A percentile compares a stretch with the other conserved stretches of the same genome.
Evolutionary conservation across 2,113 vertebrate genomes (phyloP).

Genomic region (Ceuthmochares aereus): DNA sequence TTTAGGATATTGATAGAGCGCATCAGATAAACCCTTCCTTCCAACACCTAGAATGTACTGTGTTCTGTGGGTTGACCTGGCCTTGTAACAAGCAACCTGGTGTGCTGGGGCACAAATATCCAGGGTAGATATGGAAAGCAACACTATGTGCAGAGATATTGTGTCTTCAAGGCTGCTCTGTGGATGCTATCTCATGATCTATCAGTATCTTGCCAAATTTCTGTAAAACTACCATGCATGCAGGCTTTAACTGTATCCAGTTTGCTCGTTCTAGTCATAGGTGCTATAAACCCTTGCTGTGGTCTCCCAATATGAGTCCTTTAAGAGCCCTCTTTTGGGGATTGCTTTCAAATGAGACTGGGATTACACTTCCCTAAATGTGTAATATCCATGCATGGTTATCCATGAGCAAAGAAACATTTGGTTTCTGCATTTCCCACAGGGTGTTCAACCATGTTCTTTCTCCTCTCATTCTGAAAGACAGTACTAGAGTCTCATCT

Average conservation of each 20-base stretch:
- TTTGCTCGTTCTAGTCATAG: neutral
- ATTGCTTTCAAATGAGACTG: neutral
- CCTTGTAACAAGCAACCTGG: neutral
- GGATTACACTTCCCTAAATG: neutral
- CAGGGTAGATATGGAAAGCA: no score
- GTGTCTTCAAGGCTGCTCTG: rapidly evolving
- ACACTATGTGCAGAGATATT: rapidly evolving
- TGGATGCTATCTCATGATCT: neutral
- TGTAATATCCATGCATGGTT: rapidly evolving
- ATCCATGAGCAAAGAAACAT: rapidly evolving
- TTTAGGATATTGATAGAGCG: neutral
- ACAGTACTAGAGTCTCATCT: rapidly evolving
- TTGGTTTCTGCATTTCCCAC: neutral
- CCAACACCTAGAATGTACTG: rapidly evolving
- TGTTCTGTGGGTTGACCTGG: neutral
- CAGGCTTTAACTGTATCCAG: rapidly evolving
- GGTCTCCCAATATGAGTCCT: neutral
- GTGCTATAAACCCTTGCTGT: neutral
- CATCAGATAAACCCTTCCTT: neutral
- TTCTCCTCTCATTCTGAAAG: neutral
- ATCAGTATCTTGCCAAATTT: rapidly evolving
- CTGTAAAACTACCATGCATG: neutral
- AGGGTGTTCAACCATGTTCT: neutral
- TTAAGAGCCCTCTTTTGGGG: neutral
- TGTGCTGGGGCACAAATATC: neutral